phyloP scores from a whole-genome alignment of 30 jellyfish, hydroid and myxozoan genomes.

The Morbakka virulenta region DNA sequence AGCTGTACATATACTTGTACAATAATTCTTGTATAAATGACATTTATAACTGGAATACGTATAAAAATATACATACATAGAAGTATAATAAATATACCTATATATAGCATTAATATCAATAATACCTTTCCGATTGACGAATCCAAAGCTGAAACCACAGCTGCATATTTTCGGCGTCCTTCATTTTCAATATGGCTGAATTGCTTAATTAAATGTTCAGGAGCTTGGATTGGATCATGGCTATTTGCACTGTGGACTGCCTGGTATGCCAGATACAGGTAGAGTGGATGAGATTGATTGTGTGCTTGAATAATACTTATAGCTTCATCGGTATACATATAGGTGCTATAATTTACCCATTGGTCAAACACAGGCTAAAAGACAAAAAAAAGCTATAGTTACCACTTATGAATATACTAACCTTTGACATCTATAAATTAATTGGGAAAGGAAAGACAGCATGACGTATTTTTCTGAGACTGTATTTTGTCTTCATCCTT shows the following conservation, averaged over 20 bases:
- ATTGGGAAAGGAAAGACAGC: no score
- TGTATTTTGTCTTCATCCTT: no score
- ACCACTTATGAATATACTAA: no score
- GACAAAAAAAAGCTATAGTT: not conserved
- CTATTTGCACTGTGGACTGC: constrained; percentile 97
- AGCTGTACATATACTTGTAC: no score
- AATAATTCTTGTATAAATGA: no score
- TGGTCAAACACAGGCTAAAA: constrained; percentile 79
- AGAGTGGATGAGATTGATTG: constrained; percentile 73
- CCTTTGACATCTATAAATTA: no score
- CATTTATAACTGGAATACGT: no score
- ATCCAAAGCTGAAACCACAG: constrained; percentile 86
- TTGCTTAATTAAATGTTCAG: constrained; percentile 64
- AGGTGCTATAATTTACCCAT: constrained; percentile 92
- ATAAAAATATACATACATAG: no score
- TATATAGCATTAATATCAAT: no score
- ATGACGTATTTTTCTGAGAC: no score
- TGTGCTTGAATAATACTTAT: constrained; percentile 50
- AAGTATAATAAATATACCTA: no score
- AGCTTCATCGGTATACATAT: constrained; percentile 80
- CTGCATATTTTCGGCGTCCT: constrained; percentile 89
- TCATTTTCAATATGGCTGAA: constrained; percentile 65
- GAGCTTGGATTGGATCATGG: constrained; percentile 92
- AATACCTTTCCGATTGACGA: constrained; percentile 82
- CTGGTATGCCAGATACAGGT: constrained; percentile 86